Conservation (phyloP, 2,888 invertebrate species). For the Vandiemenella viatica region DNA sequence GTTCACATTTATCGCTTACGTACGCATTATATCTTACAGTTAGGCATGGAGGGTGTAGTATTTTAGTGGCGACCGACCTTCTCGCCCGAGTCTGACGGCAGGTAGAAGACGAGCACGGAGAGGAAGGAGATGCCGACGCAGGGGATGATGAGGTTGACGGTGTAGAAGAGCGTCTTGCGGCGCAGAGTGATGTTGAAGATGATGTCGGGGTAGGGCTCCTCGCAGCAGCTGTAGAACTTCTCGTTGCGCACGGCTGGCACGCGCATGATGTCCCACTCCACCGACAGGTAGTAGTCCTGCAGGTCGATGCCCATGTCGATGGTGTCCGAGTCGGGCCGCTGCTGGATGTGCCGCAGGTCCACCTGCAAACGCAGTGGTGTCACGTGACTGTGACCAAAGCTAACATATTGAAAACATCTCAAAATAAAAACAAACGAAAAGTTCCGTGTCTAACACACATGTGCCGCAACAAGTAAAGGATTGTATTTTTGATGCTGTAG, state of each 20-base stretch:
- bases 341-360: slow-evolving; percentile 74
- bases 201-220: slow-evolving; percentile 93
- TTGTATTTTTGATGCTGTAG: too few species aligned
- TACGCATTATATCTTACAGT: too few species aligned
- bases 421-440: too few species aligned
- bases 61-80: slow-evolving; percentile 43
- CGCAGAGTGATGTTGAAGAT: slow-evolving; percentile 92
- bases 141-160: slow-evolving; percentile 91
- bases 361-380: slow-evolving; percentile 44
- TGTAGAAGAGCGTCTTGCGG: slow-evolving; percentile 92
- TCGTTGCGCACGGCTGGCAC: slow-evolving; percentile 82
- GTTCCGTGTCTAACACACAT: too few species aligned
- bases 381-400: too few species aligned
- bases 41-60: too few species aligned
- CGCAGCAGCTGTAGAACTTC: slow-evolving; percentile 91
- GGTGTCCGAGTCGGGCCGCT: slow-evolving; percentile 72
- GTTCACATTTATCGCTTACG: too few species aligned
- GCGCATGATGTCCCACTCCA: slow-evolving; percentile 95
- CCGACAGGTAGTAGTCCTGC: slow-evolving; percentile 89
- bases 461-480: too few species aligned
- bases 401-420: too few species aligned
- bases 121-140: slow-evolving; percentile 94
- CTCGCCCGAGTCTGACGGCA: slow-evolving; percentile 95
- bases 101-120: slow-evolving; percentile 91
- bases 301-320: slow-evolving; percentile 84